Conservation (phyloP, 2,113 vertebrate genomes). For the Catagonus wagneri region DNA sequence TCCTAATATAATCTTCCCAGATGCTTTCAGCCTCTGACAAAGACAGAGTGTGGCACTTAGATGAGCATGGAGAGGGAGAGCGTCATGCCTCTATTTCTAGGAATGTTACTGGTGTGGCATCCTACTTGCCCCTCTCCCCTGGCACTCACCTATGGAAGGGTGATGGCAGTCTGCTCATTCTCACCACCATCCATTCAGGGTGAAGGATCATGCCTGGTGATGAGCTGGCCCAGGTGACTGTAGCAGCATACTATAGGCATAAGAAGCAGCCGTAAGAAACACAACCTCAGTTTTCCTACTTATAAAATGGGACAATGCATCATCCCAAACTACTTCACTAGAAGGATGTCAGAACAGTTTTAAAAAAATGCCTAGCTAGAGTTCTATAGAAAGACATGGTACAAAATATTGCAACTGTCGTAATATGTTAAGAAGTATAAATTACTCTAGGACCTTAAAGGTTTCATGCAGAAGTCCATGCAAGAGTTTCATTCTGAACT, state of each 20-base stretch:
- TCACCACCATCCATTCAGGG: not conserved
- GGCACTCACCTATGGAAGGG: not conserved
- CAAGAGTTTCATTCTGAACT: not conserved
- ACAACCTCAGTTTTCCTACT: not conserved
- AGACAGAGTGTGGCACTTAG: not conserved
- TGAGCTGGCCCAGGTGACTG: not conserved
- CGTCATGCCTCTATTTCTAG: not conserved
- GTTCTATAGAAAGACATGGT: not conserved
- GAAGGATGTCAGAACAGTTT: not conserved
- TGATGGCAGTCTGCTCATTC: not conserved
- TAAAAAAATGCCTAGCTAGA: not conserved
- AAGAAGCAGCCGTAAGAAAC: not conserved
- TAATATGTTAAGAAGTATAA: not conserved
- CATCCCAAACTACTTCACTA: slow-evolving; percentile 13
- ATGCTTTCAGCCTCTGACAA: not conserved
- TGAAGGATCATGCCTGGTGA: not conserved
- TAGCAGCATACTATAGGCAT: not conserved
- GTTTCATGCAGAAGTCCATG: not conserved
- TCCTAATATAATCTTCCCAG: not conserved
- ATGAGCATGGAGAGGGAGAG: not conserved
- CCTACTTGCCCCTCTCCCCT: too few species aligned
- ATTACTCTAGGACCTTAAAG: not conserved
- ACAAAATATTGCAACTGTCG: not conserved
- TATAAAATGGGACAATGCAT: not conserved
- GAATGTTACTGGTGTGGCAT: not conserved